These are phyloP conservation scores for Cheilosia grossa DNA, from an alignment of 2,888 invertebrate genomes.

Conservation along the genomic window DNA sequence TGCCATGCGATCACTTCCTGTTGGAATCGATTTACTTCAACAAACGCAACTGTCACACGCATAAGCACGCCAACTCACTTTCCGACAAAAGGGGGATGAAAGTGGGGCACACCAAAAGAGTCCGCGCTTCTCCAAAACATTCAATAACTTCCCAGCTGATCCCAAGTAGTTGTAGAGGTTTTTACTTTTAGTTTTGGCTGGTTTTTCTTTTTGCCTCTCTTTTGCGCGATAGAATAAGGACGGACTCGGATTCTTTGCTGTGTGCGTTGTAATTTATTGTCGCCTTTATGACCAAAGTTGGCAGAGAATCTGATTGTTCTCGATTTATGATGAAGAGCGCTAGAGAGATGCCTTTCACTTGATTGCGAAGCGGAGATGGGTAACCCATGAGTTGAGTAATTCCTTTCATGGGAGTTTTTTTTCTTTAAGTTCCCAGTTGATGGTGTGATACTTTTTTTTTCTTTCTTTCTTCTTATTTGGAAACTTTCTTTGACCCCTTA, in stretches of 20 bases:
- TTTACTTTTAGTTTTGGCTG: conserved; percentile 50
- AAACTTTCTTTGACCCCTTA: conserved; percentile 66
- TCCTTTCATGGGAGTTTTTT: conserved; percentile 45
- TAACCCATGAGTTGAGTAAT: conserved; percentile 50
- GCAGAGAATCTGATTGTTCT: conserved; percentile 63
- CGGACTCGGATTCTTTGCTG: conserved; percentile 37
- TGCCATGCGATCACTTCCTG: conserved; percentile 70
- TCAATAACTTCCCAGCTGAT: not conserved
- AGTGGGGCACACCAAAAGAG: conserved; percentile 57
- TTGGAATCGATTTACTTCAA: conserved; percentile 64
- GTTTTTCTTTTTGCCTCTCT: not conserved
- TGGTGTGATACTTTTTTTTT: conserved; percentile 33
- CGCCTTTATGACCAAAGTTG: conserved; percentile 63
- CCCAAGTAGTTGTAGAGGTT: conserved; percentile 1
- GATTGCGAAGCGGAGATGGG: conserved; percentile 60
- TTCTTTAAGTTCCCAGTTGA: conserved; percentile 15
- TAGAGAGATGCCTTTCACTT: conserved; percentile 68
- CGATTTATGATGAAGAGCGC: conserved; percentile 59
- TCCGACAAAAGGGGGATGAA: conserved; percentile 55
- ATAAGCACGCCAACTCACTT: conserved; percentile 44
- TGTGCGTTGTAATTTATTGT: conserved; percentile 55
- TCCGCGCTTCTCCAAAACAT: not conserved
- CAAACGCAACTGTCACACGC: conserved; percentile 43
- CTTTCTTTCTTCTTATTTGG: conserved; percentile 20
- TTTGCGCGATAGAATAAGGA: conserved; percentile 54